phyloP scores from a whole-genome alignment of 2,113 vertebrate species.

The Xyrauchen texanus region DNA sequence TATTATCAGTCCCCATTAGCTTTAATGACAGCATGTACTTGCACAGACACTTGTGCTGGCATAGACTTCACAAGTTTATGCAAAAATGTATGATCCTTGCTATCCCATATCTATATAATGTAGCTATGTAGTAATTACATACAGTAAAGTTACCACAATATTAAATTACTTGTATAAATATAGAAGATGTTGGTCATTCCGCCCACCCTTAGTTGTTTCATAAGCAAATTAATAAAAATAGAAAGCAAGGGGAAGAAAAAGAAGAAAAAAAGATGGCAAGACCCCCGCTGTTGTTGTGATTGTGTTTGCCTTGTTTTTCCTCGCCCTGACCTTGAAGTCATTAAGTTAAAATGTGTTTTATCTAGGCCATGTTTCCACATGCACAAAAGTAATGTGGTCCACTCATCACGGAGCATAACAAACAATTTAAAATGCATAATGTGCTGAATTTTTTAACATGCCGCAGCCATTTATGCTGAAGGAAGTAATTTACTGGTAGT shows the following conservation, averaged over 20 bases:
- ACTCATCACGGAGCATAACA: constrained; percentile 37
- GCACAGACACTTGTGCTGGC: too few species aligned
- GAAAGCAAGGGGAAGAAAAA: too few species aligned
- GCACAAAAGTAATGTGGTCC: constrained; percentile 12
- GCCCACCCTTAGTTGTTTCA: background rate
- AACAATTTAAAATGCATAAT: constrained; percentile 44
- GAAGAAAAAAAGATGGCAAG: background rate
- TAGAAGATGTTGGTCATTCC: too few species aligned
- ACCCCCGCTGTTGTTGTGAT: constrained; percentile 9
- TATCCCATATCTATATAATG: too few species aligned
- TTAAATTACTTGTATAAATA: too few species aligned
- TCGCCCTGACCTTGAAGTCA: constrained; percentile 61
- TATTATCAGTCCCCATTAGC: too few species aligned
- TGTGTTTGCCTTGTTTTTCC: constrained; percentile 20
- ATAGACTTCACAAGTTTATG: too few species aligned
- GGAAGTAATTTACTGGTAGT: constrained; percentile 26
- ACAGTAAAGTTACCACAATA: too few species aligned
- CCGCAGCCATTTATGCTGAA: constrained; percentile 21
- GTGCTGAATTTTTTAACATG: constrained; percentile 30
- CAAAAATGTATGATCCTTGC: too few species aligned
- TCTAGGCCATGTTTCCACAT: constrained; percentile 34
- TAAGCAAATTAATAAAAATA: background rate
- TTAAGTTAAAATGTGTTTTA: constrained; percentile 59
- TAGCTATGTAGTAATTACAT: too few species aligned
- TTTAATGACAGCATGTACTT: too few species aligned